phyloP scores from a whole-genome alignment of 2,888 invertebrate species.

The Lamellibrachia columna region DNA sequence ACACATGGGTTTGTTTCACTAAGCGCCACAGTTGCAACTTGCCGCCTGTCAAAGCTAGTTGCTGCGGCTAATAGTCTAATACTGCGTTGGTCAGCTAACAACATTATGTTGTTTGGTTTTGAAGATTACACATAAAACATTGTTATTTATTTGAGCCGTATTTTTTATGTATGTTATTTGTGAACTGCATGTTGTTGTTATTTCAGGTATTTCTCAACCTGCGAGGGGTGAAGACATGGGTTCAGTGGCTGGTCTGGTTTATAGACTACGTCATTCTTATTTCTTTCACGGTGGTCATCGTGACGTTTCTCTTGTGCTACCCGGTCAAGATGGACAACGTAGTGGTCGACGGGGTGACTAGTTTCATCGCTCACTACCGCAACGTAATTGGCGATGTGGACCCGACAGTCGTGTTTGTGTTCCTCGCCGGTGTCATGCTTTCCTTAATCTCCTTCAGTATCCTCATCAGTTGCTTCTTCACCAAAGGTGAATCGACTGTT shows the following conservation, averaged over 20 bases:
- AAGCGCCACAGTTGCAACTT: too few species aligned
- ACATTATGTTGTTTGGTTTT: too few species aligned
- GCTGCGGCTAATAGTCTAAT: too few species aligned
- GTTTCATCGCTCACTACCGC: neutral
- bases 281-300: neutral
- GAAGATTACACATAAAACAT: too few species aligned
- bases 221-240: neutral
- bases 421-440: neutral
- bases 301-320: neutral
- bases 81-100: too few species aligned
- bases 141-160: neutral
- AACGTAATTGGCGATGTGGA: neutral
- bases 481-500: neutral
- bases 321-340: neutral
- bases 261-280: neutral
- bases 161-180: neutral
- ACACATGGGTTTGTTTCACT: too few species aligned
- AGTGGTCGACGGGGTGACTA: neutral
- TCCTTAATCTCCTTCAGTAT: neutral
- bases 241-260: neutral
- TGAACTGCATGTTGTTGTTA: neutral
- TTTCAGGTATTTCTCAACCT: neutral
- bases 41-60: too few species aligned
- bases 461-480: neutral
- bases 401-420: neutral